These are phyloP conservation scores for Papilio demoleus DNA, from an alignment of 2,888 invertebrate species.

Conservation along the genomic window DNA sequence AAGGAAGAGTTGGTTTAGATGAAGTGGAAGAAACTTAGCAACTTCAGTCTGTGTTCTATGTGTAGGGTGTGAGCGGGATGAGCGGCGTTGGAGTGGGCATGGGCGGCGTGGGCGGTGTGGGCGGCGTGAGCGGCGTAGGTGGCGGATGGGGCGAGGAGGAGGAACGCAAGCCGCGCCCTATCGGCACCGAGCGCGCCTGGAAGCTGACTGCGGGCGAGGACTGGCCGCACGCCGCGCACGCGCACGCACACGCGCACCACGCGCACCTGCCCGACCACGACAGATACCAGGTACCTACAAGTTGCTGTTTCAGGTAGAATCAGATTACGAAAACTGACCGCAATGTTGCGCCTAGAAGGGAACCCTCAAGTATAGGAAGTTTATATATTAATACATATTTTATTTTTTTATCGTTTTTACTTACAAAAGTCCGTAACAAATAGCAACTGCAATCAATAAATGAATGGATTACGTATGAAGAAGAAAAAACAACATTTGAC, in stretches of 20 bases:
- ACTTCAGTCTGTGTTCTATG: not conserved
- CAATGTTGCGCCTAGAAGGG: too few relatives aligned
- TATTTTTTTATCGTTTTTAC: too few relatives aligned
- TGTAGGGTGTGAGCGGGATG: conserved; percentile 56
- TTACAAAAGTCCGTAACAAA: too few relatives aligned
- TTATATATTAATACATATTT: too few relatives aligned
- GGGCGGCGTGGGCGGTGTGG: conserved; percentile 42
- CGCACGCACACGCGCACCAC: conserved; percentile 49
- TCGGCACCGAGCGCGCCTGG: conserved; percentile 92
- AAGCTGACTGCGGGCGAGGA: conserved; percentile 81
- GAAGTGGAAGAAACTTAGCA: not conserved
- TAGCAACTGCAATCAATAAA: too few relatives aligned
- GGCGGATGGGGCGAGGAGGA: conserved; percentile 72
- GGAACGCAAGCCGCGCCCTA: conserved; percentile 87
- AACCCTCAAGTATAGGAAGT: too few relatives aligned
- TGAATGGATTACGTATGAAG: too few relatives aligned
- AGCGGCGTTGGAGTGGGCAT: conserved; percentile 42
- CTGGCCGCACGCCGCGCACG: conserved; percentile 63
- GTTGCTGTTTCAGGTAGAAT: too few relatives aligned
- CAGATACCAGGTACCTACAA: conserved; percentile 61
- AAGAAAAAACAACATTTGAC: too few relatives aligned
- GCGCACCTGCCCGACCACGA: conserved; percentile 65
- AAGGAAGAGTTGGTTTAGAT: too few relatives aligned
- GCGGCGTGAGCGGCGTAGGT: conserved; percentile 61
- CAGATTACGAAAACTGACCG: too few relatives aligned